Evolutionary conservation across 2,888 invertebrate species (phyloP), one percentile per base, ranked within the genome.

Genomic region (Eupithecia subfuscata): DNA sequence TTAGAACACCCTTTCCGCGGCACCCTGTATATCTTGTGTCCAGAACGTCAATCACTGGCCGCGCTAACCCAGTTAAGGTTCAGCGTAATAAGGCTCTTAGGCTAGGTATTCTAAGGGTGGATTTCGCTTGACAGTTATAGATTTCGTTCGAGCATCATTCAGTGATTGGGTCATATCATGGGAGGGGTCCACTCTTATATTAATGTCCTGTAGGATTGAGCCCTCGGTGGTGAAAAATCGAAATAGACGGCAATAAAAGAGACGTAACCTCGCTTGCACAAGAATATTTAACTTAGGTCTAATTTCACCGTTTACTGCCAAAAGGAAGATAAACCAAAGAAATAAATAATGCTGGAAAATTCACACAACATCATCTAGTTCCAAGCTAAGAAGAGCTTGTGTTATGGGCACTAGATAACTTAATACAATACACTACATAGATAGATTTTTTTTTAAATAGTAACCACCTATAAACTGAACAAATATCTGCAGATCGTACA

Each of bases 41-140:
- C 75, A 79, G 76, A 69, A 76, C 78, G 83, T 83, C 84, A 83
- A 75, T 80, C 81, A 80, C 81, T 79, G 75, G 75, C 67, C 77
- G 77, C 76, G 77, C 74, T 75, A 78, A 72, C 76, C 79, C 70
- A 63, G 63, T 64, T 68, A 40, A 22, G 68, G 68, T 43, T 40
- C 43, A 37, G n/a, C 16, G 64, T 64, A 64, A 64, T 64, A 64
- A 64, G 65, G 37, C n/a, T n/a, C 65, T 67, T 34, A 40, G n/a
- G 65, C 0, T 40, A n/a, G 22, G 25, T 37, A 37, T 37, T 67
- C 65, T 67, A 37, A 67, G 65, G 65, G 34, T 67, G n/a, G n/a
- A 37, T 67, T 37, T 64, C 64, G 30, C 18, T 16, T 34, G 64
- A 14, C 60, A 1, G n/a, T 25, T 60, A 56, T 60, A 60, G 60